These are phyloP conservation scores for Leptopilina boulardi DNA, from an alignment of 1,140 invertebrate species.

Conservation along the genomic window DNA sequence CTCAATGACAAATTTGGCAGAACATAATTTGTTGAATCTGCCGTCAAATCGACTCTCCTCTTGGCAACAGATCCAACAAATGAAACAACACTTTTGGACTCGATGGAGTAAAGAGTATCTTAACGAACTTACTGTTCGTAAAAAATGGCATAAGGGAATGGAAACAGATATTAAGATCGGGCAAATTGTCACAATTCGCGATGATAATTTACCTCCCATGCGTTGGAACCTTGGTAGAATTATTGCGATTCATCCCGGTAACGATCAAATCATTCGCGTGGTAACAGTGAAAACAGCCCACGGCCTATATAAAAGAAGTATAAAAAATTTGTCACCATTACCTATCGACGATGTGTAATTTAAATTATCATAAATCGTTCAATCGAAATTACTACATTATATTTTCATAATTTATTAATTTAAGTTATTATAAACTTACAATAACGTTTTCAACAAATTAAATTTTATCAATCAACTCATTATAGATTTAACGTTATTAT, in stretches of 20 bases:
- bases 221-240: neutral
- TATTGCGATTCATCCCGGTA: neutral
- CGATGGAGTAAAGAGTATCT: neutral
- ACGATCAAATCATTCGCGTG: neutral
- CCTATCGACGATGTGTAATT: neutral
- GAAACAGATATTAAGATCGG: neutral
- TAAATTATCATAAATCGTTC: too few species aligned
- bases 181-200: neutral
- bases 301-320: neutral
- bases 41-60: neutral
- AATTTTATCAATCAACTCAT: too few species aligned
- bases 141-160: neutral
- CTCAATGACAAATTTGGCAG: neutral
- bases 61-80: too few species aligned
- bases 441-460: too few species aligned
- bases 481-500: too few species aligned
- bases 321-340: neutral
- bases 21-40: neutral
- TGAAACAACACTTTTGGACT: conserved; percentile 5
- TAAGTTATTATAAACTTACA: too few species aligned
- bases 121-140: neutral
- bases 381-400: too few species aligned
- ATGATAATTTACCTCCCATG: conserved; percentile 19
- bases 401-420: too few species aligned
- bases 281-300: neutral